Base-by-base conservation (phyloP, 2,888 invertebrate species). In the Automeris io region DNA sequence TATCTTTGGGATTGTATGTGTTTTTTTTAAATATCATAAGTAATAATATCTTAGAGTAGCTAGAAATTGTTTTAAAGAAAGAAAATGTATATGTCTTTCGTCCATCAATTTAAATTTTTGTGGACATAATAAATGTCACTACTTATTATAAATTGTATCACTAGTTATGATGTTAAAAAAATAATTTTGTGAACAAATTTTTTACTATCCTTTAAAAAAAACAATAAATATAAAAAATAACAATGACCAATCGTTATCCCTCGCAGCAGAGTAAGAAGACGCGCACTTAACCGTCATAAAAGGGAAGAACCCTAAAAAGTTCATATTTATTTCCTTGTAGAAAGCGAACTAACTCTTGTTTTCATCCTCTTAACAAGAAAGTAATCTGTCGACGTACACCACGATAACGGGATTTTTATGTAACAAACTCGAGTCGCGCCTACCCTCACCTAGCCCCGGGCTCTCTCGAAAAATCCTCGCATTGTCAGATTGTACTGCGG, bases 351-450 rank as follows among this genome's bases (percentile, higher is more conserved):
- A 70, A 75, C 71, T 82, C 81, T 78, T 83, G 80, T 81, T 81
- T 79, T 79, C 72, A 81, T 80, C 79, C 75, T 80, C 72, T 82
- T 83, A 85, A 86, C 86, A 82, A 80, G 85, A 80, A 82, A 83
- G 80, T 85, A 85, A 85, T 85, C 82, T 85, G 81, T 81, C 79
- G 81, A 77, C 80, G 75, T 75, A 70, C 73, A 74, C 73, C 68
- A 79, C 78, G 80, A 81, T 83, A 85, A 82, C 83, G 70, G 77
- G 74, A 85, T 86, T 86, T 85, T 86, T 86, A 79, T 86, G 82
- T 85, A 74, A 80, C 81, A 81, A 82, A 76, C 78, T 73, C 70
- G 70, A 75, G 68, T 82, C 75, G 74, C 82, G 82, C 83, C 83
- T 79, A 73, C 83, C 82, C 82, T 83, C 71, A 76, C 80, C 80